A percentile compares a stretch with the other conserved stretches of the same genome.
These are phyloP conservation scores for Pammene aurita DNA, from an alignment of 2,888 invertebrate species.

Conservation along the genomic window DNA sequence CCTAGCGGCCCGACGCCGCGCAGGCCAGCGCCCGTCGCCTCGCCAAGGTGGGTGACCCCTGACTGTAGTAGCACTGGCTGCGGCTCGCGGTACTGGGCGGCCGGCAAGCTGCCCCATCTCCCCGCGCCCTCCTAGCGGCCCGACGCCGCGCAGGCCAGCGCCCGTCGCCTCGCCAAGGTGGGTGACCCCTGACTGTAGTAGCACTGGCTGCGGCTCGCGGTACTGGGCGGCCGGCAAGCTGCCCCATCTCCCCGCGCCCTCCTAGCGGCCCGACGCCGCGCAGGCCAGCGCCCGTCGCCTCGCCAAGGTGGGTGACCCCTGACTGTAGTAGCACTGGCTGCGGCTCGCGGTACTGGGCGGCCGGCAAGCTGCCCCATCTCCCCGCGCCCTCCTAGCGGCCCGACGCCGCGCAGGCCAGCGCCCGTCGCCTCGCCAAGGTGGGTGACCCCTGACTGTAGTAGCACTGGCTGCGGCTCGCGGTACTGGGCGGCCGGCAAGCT, in stretches of 20 bases:
- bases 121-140: slow-evolving; percentile 82
- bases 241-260: slow-evolving; percentile 80
- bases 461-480: slow-evolving; percentile 51
- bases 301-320: slow-evolving; percentile 63
- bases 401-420: slow-evolving; percentile 48
- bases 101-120: slow-evolving; percentile 78
- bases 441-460: no score
- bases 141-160: slow-evolving; percentile 48
- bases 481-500: slow-evolving; percentile 64
- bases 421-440: slow-evolving; percentile 63
- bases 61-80: slow-evolving; percentile 24
- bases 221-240: slow-evolving; percentile 64
- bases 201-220: slow-evolving; percentile 51
- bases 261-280: slow-evolving; percentile 73
- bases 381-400: slow-evolving; percentile 82
- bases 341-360: slow-evolving; percentile 52
- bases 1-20: slow-evolving; percentile 73
- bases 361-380: slow-evolving; percentile 78
- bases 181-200: no score
- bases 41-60: slow-evolving; percentile 63
- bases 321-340: slow-evolving; percentile 24
- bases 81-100: slow-evolving; percentile 52
- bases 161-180: slow-evolving; percentile 63
- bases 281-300: background rate
- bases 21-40: background rate